Conservation (phyloP, 2,113 vertebrate genomes). For the Osmerus mordax region DNA sequence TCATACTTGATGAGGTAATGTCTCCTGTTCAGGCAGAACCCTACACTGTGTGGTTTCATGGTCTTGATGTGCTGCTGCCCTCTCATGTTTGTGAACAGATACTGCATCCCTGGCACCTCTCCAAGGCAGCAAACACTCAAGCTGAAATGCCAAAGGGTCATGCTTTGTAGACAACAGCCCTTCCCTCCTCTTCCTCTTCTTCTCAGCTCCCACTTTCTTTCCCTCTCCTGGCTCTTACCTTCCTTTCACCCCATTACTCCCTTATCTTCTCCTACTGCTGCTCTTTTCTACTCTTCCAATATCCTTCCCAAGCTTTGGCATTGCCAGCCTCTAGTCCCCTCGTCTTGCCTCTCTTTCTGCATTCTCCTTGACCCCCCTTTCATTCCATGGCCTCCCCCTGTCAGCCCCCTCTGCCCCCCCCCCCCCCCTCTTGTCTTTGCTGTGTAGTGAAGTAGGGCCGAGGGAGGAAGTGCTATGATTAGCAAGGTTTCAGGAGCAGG, state of each 20-base stretch:
- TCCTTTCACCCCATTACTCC: neutral
- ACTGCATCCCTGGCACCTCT: too few relatives aligned
- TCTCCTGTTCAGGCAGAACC: too few relatives aligned
- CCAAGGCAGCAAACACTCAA: slow-evolving; percentile 1
- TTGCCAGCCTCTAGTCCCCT: neutral
- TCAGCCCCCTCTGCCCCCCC: neutral
- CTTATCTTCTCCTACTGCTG: neutral
- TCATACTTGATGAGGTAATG: too few relatives aligned
- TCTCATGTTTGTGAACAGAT: too few relatives aligned
- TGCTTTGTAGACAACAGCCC: too few relatives aligned
- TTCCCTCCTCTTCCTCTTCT: neutral
- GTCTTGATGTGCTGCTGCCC: too few relatives aligned
- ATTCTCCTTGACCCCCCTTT: slow-evolving; percentile 14
- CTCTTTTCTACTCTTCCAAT: neutral
- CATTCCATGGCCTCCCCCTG: neutral
- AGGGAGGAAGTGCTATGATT: neutral
- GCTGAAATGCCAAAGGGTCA: neutral
- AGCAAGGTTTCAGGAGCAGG: neutral
- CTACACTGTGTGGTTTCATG: too few relatives aligned
- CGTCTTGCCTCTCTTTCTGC: neutral
- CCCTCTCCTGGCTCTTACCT: neutral
- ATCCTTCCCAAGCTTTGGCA: too few relatives aligned
- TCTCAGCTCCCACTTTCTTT: neutral
- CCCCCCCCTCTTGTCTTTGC: neutral
- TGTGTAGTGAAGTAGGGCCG: neutral